A percentile compares a stretch with the other conserved stretches of the same genome.
phyloP scores from a whole-genome alignment of 2,113 vertebrate genomes.

The Rhabdornis inornatus region DNA sequence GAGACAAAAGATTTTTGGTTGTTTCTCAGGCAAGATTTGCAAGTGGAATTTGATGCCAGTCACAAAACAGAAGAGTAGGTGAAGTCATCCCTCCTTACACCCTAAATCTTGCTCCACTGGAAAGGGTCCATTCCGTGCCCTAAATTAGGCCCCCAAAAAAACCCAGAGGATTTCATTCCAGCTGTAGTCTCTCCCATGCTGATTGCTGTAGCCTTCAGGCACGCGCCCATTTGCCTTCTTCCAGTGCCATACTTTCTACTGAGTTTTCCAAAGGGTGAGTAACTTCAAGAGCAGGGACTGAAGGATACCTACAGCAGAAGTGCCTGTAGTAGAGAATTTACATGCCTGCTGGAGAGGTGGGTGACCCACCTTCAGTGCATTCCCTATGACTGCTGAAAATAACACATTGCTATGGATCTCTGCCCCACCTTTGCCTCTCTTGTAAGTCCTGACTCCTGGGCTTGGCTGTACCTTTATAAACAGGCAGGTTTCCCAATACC shows the following conservation, averaged over 20 bases:
- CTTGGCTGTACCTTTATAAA: background rate
- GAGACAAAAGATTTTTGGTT: background rate
- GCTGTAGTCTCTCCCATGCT: background rate
- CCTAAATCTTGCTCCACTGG: background rate
- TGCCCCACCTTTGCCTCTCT: background rate
- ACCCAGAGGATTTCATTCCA: background rate
- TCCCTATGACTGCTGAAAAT: background rate
- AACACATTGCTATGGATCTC: fast-evolving
- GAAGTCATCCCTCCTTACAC: background rate
- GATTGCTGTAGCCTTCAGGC: background rate
- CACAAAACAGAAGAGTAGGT: background rate
- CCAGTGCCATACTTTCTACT: background rate
- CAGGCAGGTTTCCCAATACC: background rate
- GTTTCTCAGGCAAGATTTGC: background rate
- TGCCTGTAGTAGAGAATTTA: background rate
- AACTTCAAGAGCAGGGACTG: background rate
- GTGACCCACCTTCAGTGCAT: fast-evolving
- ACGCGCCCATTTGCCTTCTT: background rate
- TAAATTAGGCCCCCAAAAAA: background rate
- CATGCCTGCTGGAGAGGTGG: background rate
- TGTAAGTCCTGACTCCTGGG: background rate
- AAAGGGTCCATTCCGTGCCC: background rate
- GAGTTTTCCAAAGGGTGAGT: background rate
- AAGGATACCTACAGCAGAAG: background rate
- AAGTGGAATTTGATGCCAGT: background rate